Conservation (phyloP, 2,888 invertebrate species). For the Melipona beecheii region DNA sequence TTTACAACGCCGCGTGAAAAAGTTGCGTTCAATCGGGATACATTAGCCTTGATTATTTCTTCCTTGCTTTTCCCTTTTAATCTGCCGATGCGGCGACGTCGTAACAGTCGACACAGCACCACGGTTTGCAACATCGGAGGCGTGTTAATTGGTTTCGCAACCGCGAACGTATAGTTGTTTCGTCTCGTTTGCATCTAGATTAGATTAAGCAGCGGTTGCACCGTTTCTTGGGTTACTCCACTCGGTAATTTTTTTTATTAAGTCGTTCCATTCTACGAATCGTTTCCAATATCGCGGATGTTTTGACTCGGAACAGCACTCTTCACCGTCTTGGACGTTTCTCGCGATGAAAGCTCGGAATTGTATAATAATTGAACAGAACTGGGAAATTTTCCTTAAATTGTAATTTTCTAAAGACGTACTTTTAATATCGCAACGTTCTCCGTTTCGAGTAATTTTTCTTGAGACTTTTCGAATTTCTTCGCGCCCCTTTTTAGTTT, state of each 20-base stretch:
- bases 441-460: too few relatives aligned
- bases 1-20: conserved; percentile 22
- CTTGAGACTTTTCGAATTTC: too few relatives aligned
- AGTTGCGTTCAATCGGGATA: conserved; percentile 8
- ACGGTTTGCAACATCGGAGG: neutral
- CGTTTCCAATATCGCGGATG: too few relatives aligned
- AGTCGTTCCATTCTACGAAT: neutral
- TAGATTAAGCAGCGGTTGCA: neutral
- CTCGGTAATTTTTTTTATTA: neutral
- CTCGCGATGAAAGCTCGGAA: too few relatives aligned
- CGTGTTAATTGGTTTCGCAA: neutral
- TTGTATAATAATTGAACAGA: too few relatives aligned
- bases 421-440: too few relatives aligned
- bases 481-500: too few relatives aligned
- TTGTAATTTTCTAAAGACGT: too few relatives aligned
- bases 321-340: too few relatives aligned
- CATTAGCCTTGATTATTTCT: conserved; percentile 7
- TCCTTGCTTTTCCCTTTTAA: neutral
- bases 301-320: too few relatives aligned
- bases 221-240: neutral
- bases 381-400: too few relatives aligned
- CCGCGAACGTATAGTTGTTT: neutral
- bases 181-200: neutral
- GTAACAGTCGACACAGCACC: neutral
- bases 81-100: neutral